Evolutionary conservation across 2,113 vertebrate genomes (phyloP).

Genomic region (Notarius quadriscutis): DNA sequence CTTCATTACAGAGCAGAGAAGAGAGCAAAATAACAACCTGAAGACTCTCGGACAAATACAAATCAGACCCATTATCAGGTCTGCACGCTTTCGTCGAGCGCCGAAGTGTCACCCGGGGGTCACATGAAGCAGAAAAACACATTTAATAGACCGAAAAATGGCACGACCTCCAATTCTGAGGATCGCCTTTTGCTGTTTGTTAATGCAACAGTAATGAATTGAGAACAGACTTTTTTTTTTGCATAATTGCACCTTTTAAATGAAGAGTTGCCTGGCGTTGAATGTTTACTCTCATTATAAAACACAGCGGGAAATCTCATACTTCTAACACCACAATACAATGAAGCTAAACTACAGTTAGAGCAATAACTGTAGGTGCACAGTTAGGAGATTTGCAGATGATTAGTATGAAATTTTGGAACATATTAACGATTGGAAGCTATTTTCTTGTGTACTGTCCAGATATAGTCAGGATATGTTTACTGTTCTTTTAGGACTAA

Average conservation of each 20-base stretch:
- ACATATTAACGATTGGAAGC: background rate
- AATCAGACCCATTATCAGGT: constrained; percentile 13
- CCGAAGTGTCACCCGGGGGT: background rate
- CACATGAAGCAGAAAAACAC: constrained; percentile 14
- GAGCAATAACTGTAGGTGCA: background rate
- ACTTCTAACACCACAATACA: background rate
- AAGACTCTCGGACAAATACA: constrained; percentile 28
- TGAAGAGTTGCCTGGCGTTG: background rate
- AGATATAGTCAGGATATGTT: background rate
- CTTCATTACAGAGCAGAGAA: constrained; percentile 39
- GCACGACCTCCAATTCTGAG: constrained; percentile 22
- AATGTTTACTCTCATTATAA: constrained; percentile 3
- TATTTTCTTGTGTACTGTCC: background rate
- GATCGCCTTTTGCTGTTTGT: constrained; percentile 28
- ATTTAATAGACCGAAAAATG: constrained; percentile 38
- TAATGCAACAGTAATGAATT: constrained; percentile 39
- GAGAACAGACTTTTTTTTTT: constrained; percentile 15
- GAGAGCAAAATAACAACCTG: constrained; percentile 3
- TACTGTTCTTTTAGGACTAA: background rate
- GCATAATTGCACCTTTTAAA: constrained; percentile 2
- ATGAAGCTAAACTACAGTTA: background rate
- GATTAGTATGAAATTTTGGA: background rate
- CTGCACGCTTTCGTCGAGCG: background rate
- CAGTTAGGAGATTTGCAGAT: background rate
- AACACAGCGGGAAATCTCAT: background rate